A percentile compares a stretch with the other conserved stretches of the same genome.
These are phyloP conservation scores for Drosophila carrolli DNA, from an alignment of 1,140 invertebrate genomes.

Conservation along the genomic window DNA sequence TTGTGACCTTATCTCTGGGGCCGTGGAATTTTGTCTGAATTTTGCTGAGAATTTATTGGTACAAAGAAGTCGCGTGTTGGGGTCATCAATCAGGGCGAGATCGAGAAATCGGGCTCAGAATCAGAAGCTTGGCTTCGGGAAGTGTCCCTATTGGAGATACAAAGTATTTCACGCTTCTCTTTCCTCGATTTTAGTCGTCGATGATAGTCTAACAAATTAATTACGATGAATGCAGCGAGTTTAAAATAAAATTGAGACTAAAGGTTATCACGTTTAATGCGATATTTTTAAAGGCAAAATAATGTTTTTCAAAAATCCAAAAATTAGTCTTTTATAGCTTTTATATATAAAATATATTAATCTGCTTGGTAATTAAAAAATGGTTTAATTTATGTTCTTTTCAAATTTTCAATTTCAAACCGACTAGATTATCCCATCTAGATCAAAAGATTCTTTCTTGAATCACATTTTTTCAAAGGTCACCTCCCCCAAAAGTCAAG, in stretches of 20 bases:
- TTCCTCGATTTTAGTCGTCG: background rate
- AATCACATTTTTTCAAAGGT: slow-evolving; percentile 15
- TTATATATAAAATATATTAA: no score
- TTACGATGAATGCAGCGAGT: slow-evolving; percentile 2
- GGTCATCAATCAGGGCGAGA: slow-evolving; percentile 76
- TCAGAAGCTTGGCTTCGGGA: slow-evolving; percentile 24
- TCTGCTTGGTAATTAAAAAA: no score
- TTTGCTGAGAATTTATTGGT: slow-evolving; percentile 81
- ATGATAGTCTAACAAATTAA: slow-evolving; percentile 24
- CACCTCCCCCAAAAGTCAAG: slow-evolving; percentile 20
- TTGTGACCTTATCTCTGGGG: slow-evolving; percentile 53
- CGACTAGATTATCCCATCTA: slow-evolving; percentile 13
- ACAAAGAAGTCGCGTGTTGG: slow-evolving; percentile 73
- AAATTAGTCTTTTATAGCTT: no score
- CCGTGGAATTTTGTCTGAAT: slow-evolving; percentile 57
- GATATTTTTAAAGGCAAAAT: no score
- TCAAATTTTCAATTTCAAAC: background rate
- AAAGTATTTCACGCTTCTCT: slow-evolving; percentile 67
- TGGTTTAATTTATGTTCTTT: background rate
- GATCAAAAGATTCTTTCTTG: slow-evolving; percentile 19
- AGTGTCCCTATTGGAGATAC: slow-evolving; percentile 34
- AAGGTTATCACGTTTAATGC: no score
- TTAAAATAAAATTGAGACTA: no score
- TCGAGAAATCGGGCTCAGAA: slow-evolving; percentile 33
- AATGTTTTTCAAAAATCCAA: no score